Evolutionary conservation across 2,888 invertebrate species (phyloP), one percentile per base, ranked within the genome.

Genomic region (Oscheius onirici): DNA sequence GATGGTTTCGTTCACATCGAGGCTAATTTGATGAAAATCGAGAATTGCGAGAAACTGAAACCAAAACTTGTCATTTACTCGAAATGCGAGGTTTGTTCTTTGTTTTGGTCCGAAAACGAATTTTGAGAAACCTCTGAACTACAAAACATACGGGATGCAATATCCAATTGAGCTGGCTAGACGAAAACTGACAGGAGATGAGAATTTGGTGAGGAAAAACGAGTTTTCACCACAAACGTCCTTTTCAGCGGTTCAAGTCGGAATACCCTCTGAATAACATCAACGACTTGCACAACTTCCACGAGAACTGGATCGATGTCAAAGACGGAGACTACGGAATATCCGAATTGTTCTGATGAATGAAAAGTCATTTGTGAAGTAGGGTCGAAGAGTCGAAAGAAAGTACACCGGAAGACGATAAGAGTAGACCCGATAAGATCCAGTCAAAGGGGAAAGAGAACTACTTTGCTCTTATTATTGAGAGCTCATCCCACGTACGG

Each of bases 241-340:
- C n/a, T n/a, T n/a, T n/a, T n/a, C n/a, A 55, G 55, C 5, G 15
- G 55, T 55, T 26, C 55, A 55, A 55, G n/a, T n/a, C 26, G n/a
- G 26, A 55, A n/a, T 10, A 24, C 26, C 10, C 15, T n/a, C 13
- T 55, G 26, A 55, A 20, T 26, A 26, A n/a, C 24, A 24, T 26
- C 55, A 55, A 26, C n/a, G 55, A 55, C 13, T 8, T 55, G n/a
- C n/a, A 55, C n/a, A 55, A 24, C 13, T 28, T 55, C 55, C 10
- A 55, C 3, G 55, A 28, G 10, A 15, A 26, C 10, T n/a, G 26
- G n/a, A 3, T 55, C 28, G 55, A 55, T 8, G n/a, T 55, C 3
- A n/a, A 24, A 5, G n/a, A 20, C 6, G 55, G 55, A 11, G 55
- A 55, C 26, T 55, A 55, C 28, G 55, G 55, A 10, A 24, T 55